A percentile compares a stretch with the other conserved stretches of the same genome.
Conservation (phyloP, 1,140 invertebrate genomes). For the Drosophila serrata region DNA sequence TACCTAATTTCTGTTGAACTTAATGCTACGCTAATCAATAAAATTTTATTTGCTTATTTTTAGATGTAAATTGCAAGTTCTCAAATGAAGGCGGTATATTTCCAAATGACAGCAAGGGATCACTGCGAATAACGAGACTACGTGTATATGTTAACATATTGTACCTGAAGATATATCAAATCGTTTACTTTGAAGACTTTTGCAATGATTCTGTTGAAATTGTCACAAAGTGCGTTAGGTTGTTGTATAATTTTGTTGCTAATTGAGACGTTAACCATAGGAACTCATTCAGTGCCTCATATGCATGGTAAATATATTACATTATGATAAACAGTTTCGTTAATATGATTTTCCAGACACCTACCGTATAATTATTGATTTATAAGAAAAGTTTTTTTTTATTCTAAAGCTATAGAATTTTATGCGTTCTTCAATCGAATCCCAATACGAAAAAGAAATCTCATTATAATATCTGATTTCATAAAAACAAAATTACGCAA, state of each 20-base stretch:
- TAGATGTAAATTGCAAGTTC: neutral
- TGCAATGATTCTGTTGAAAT: constrained; percentile 45
- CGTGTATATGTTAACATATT: constrained; percentile 10
- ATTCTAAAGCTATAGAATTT: too few relatives aligned
- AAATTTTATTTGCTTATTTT: neutral
- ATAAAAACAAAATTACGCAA: too few relatives aligned
- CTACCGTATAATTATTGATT: too few relatives aligned
- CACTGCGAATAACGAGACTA: neutral
- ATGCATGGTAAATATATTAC: constrained; percentile 44
- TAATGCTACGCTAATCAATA: neutral
- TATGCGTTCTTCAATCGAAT: too few relatives aligned
- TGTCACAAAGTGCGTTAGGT: constrained; percentile 21
- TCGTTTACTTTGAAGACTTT: constrained; percentile 52
- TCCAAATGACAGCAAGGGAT: constrained; percentile 2
- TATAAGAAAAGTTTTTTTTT: too few relatives aligned
- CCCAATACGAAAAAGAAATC: too few relatives aligned
- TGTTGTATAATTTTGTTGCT: constrained; percentile 45
- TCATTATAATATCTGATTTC: too few relatives aligned
- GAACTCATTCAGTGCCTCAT: constrained; percentile 34
- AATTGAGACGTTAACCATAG: constrained; percentile 16
- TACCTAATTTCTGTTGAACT: too few relatives aligned
- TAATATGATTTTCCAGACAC: too few relatives aligned
- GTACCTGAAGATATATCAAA: constrained; percentile 62
- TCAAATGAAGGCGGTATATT: neutral
- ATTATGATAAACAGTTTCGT: too few relatives aligned